Conservation (phyloP, 2,797 vertebrate genomes). For the Coccyzus lansbergi region DNA sequence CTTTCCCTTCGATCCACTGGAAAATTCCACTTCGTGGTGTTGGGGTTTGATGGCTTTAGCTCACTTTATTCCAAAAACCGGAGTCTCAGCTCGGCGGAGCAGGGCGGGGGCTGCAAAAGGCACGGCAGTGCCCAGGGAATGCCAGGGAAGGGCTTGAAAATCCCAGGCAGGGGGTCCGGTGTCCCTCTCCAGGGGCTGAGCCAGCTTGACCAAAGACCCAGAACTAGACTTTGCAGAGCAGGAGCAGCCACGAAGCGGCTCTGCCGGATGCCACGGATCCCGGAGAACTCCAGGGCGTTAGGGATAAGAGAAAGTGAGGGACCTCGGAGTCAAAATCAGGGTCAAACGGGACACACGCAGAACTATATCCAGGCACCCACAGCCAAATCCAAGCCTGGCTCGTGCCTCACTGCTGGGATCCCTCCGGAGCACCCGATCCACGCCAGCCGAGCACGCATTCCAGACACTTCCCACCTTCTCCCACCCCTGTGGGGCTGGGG, state of each 20-base stretch:
- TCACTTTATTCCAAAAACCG: slow-evolving; percentile 25
- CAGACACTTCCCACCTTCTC: rapidly evolving
- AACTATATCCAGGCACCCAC: rapidly evolving
- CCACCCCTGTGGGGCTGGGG: neutral
- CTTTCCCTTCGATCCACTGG: neutral
- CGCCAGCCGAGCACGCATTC: rapidly evolving
- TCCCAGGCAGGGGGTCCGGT: neutral
- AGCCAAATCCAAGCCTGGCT: neutral
- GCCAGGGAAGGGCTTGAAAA: neutral
- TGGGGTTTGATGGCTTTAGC: slow-evolving; percentile 30
- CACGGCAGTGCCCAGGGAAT: neutral
- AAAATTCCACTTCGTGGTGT: neutral
- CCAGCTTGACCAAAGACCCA: neutral
- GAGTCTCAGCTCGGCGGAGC: neutral
- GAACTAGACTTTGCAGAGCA: neutral
- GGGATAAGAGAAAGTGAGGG: rapidly evolving
- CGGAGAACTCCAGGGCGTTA: rapidly evolving
- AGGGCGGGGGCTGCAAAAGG: neutral
- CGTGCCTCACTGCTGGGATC: neutral
- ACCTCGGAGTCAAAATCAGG: rapidly evolving
- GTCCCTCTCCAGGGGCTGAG: neutral
- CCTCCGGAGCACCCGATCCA: rapidly evolving
- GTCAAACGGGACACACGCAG: rapidly evolving
- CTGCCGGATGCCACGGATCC: no score
- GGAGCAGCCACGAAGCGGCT: no score